Base-by-base conservation (phyloP, 1,140 invertebrate species). In the Pygmarrhopalites habei region DNA sequence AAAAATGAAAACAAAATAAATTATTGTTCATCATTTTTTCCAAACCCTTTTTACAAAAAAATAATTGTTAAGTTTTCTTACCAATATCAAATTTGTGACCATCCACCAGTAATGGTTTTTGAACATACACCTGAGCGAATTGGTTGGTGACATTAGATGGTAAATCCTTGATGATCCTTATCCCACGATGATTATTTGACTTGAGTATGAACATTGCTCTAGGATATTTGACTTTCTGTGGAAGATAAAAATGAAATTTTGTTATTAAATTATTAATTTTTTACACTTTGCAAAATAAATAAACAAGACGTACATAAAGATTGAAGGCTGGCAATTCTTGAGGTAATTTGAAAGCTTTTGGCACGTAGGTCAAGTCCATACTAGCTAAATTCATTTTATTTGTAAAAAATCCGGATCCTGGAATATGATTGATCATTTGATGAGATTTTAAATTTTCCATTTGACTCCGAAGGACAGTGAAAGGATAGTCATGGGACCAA, bases 81-180 rank as follows among this genome's bases (percentile, higher is more conserved):
- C n/a, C 95, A 74, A 98, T 92, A 75, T 98, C 95, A 79, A 98
- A 98, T 78, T 96, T 97, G 74, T 90, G 82, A 0, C 88, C 88
- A 73, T 90, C 88, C 2, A 92, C 82, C 0, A 82, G 70, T n/a
- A 82, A 74, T 19, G 82, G 82, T 62, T 81, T 80, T 23, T 76
- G 72, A 55, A 84, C 80, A 75, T 86, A 98, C 74, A 95, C 88
- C 73, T 98, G 95, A 26, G 53, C 53, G 39, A 56, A 56, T 35
- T 10, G 23, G 39, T 56, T 56, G 53, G 10, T 56, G n/a, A 23
- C 12, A 23, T 56, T 56, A 10, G 12, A 19, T 39, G 15, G 10
- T 35, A 56, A 19, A 26, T 56, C 30, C 4, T 26, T 30, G 3
- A 56, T 81, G 25, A 98, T 85, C 69, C 82, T 80, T 21, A 98